Evolutionary conservation across 2,888 invertebrate species (phyloP), one percentile per base, ranked within the genome.

Genomic region (Mamestra brassicae): DNA sequence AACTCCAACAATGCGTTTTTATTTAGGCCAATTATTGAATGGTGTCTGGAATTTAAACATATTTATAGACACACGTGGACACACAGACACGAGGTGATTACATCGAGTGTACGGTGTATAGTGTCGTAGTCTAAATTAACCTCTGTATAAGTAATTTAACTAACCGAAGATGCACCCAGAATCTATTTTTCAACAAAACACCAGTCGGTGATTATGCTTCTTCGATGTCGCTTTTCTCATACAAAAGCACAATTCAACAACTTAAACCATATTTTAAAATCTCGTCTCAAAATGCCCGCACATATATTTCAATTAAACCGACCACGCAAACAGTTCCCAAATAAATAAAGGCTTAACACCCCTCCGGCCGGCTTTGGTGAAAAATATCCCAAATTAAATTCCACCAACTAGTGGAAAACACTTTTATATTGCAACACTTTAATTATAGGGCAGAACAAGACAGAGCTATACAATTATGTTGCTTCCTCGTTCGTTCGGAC

Each of bases 371-470:
- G 36, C 60, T 81, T 67, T 47, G 67, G 60, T 71, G 34, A 60
- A 80, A 80, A 71, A 64, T 76, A 74, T 62, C 65, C 65, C 52
- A 71, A 76, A 80, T 69, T 69, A 76, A 71, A 71, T 11, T 36
- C 34, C 52, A 47, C 47, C 15, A 68, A 70, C 42, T 78, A 82
- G 55, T 52, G 36, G 54, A 47, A 47, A 74, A 55, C 61, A 63
- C 62, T 74, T 80, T 74, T 83, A 55, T 64, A 73, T 69, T 65
- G 60, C 71, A 76, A 66, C 65, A 66, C 62, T 80, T 74, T 76
- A 75, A 85, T 74, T 75, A 83, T 26, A 71, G 10, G 55, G 13
- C n/a, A 62, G 52, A 76, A 34, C 5, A 26, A 61, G 77, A 85
- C 57, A 55, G 55, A 26, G 57, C 38, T 62, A 70, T 71, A 65